Evolutionary conservation across 2,888 invertebrate species (phyloP).

Genomic region (Phaedon cochleariae): DNA sequence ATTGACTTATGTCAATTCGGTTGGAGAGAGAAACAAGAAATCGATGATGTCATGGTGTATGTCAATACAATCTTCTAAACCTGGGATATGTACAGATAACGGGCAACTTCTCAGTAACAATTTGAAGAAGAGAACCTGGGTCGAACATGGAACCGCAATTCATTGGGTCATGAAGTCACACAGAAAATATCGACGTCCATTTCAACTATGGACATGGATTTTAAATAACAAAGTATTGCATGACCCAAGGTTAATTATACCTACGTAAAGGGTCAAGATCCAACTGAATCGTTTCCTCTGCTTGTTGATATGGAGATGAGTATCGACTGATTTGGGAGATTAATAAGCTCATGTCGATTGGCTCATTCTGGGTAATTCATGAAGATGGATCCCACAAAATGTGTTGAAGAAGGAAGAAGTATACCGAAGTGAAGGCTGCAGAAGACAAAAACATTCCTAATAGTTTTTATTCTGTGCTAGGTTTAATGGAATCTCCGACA

Average conservation of each 20-base stretch:
- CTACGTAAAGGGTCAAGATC: background rate
- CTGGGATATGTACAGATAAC: background rate
- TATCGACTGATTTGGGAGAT: too few relatives aligned
- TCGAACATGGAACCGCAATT: background rate
- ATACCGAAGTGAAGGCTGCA: background rate
- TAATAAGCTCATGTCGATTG: too few relatives aligned
- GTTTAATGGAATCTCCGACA: slow-evolving; percentile 8
- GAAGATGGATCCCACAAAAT: background rate
- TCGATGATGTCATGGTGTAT: background rate
- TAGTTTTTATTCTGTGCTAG: slow-evolving; percentile 19
- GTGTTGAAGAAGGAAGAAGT: background rate
- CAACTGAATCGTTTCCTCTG: background rate
- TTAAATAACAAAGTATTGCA: too few relatives aligned
- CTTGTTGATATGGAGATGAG: too few relatives aligned
- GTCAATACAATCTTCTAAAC: background rate
- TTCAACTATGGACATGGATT: background rate
- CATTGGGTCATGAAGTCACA: background rate
- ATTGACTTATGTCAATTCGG: background rate
- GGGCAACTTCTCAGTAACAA: background rate
- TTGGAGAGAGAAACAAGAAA: background rate
- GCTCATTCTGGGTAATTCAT: background rate
- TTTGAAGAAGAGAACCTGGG: background rate
- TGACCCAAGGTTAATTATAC: too few relatives aligned
- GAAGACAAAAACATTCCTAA: slow-evolving; percentile 3
- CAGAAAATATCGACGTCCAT: background rate